Base-by-base conservation (phyloP, 2,113 vertebrate species). In the Gnathonemus echidnorhynchus region DNA sequence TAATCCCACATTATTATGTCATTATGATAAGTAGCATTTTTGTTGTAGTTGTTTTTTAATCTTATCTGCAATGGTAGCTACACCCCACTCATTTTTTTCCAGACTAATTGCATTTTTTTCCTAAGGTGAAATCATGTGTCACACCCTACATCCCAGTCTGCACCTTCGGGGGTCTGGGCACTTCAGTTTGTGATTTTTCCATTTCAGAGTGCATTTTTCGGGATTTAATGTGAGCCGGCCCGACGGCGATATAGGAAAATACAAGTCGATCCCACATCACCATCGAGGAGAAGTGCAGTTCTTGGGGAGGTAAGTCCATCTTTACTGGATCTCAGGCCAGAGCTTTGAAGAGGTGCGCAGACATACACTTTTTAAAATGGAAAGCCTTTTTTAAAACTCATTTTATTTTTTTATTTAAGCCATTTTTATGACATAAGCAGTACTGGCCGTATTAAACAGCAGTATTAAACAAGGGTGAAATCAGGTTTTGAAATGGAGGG, bases 251-350 rank as follows among this genome's bases (percentile, higher is more conserved):
- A 96, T 98, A 0, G 98, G 98, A 90, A 99, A 97, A 94, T 99
- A 99, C 94, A 98, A 97, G 94, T 99, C 98, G 11, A 99, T 99
- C 90, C 97, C 98, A 17, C 98, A 99, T 91, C 98, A 99, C 92
- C 98, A 99, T 91, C 95, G 98, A 92, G 98, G 98, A 89, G 98
- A 99, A 94, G 98, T 99, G 88, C 98, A 99, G 94, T 99, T 99
- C 92, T 95, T 99, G 21, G 98, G 98, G 91, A 97, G 98, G 98
- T 97, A 89, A 95, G 96, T 50, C 83, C 21, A n/a, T 80, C 6
- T 80, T 42, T n/a, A 42, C 3, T 50, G 11, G 45, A n/a, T 10
- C 21, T n/a, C n/a, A 27, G 24, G 19, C 11, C 84, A 27, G 84
- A 48, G 84, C 84, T 13, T 13, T 86, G 48, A 27, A 49, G 21